Evolutionary conservation across 2,888 invertebrate genomes (phyloP), one percentile per base, ranked within the genome.

Genomic region (Pogonocherus hispidulus): DNA sequence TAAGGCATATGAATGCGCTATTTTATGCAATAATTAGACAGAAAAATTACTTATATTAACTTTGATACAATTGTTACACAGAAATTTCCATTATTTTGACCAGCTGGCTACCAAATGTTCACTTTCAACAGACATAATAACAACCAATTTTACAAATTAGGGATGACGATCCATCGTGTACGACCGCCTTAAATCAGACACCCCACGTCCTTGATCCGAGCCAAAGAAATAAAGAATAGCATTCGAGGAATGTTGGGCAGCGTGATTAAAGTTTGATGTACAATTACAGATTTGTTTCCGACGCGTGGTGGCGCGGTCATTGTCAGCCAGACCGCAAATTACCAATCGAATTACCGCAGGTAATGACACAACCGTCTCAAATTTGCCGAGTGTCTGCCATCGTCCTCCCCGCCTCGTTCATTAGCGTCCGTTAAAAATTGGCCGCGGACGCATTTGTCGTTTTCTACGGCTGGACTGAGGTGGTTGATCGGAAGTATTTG

Each of bases 201-300:
- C 55, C 1, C 4, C 19, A 41, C 41, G 75, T 72, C 72, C 75
- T 75, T 76, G 76, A 76, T 75, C 75, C 72, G 67, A 68, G 69
- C 67, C 55, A 23, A 65, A 72, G 60, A 64, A 69, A 69, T 63
- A 64, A 72, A 70, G 69, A 67, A 69, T 70, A 74, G 72, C 64
- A 76, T 68, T 73, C 66, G 69, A 72, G 72, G 76, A 76, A 77
- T 73, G 76, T 73, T 72, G 73, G 75, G 71, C 72, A 74, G 73
- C 72, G 75, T 76, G 75, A 77, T 77, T 78, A 77, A 76, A 80
- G 78, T 81, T 81, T 78, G 80, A 81, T 81, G 80, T 80, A 80
- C 82, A 82, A 83, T 83, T 82, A 83, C 81, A 82, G 82, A 83
- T 83, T 83, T 82, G 82, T 80, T 82, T 82, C 80, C 79, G 81